These are phyloP conservation scores for Rhynchomys soricoides DNA, from an alignment of 2,113 vertebrate genomes.

Conservation along the genomic window DNA sequence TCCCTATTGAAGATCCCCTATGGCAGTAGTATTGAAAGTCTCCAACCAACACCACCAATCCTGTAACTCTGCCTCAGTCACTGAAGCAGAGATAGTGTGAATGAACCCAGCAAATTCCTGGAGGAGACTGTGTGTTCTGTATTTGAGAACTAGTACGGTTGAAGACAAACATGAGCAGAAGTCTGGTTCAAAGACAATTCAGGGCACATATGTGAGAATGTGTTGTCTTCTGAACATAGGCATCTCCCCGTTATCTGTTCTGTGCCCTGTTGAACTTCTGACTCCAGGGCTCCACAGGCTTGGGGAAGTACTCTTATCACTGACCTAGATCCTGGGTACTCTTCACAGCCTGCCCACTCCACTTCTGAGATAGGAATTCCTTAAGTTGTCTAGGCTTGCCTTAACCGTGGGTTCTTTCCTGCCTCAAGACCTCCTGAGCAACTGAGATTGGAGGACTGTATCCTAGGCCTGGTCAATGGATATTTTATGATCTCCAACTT, in stretches of 20 bases:
- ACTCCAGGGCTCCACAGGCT: background rate
- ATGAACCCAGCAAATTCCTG: background rate
- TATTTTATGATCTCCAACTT: background rate
- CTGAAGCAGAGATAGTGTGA: background rate
- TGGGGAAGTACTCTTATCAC: background rate
- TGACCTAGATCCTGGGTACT: background rate
- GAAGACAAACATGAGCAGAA: background rate
- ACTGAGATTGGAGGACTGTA: background rate
- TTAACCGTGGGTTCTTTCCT: background rate
- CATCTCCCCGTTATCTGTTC: background rate
- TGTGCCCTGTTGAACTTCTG: background rate
- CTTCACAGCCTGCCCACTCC: no score
- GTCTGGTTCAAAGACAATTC: background rate
- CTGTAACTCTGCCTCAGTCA: background rate
- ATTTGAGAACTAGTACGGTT: background rate
- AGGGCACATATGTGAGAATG: background rate
- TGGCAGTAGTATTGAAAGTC: background rate
- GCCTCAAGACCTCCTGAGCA: background rate
- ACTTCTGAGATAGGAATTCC: background rate
- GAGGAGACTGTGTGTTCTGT: background rate
- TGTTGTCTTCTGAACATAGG: background rate
- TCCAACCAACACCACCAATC: background rate
- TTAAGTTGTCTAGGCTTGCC: background rate
- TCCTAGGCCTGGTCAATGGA: background rate
- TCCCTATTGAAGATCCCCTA: background rate